These are phyloP conservation scores for Odontocerum albicorne DNA, from an alignment of 2,888 invertebrate species.

Conservation along the genomic window DNA sequence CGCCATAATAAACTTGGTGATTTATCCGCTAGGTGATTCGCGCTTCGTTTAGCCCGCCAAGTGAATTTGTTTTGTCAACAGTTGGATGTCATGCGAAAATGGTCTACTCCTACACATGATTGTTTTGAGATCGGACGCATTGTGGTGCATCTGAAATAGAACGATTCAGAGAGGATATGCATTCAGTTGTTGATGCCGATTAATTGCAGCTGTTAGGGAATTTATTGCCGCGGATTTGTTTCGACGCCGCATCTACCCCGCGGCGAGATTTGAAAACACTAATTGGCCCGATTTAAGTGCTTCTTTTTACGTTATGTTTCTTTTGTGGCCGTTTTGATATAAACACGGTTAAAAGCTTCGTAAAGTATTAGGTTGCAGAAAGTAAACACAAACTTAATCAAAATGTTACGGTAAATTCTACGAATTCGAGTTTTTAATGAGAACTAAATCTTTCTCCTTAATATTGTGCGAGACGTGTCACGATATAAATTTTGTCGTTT, in stretches of 20 bases:
- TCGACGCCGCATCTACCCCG: constrained; percentile 2
- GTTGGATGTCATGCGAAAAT: constrained; percentile 4
- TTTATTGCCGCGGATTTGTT: constrained; percentile 18
- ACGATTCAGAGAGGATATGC: constrained; percentile 11
- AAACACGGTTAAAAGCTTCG: constrained; percentile 11
- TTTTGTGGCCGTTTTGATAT: constrained; percentile 11
- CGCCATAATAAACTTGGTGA: constrained; percentile 22
- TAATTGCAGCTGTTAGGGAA: constrained; percentile 23
- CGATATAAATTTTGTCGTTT: too few relatives aligned
- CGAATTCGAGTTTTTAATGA: too few relatives aligned
- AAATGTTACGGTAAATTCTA: too few relatives aligned
- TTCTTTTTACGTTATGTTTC: constrained; percentile 11
- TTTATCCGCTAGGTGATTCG: constrained; percentile 21
- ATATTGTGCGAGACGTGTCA: too few relatives aligned
- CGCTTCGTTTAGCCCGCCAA: constrained; percentile 1
- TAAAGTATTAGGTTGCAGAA: constrained; percentile 11
- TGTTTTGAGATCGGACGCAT: constrained; percentile 27
- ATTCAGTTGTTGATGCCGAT: constrained; percentile 27
- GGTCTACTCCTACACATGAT: constrained; percentile 17
- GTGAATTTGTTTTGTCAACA: constrained; percentile 20
- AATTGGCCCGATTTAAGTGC: constrained; percentile 15
- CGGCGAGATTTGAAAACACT: constrained; percentile 9
- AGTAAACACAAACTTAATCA: too few relatives aligned
- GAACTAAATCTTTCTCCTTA: too few relatives aligned
- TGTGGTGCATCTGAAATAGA: constrained; percentile 18